phyloP scores from a whole-genome alignment of 2,888 invertebrate species.

The Pyrrhia umbra region DNA sequence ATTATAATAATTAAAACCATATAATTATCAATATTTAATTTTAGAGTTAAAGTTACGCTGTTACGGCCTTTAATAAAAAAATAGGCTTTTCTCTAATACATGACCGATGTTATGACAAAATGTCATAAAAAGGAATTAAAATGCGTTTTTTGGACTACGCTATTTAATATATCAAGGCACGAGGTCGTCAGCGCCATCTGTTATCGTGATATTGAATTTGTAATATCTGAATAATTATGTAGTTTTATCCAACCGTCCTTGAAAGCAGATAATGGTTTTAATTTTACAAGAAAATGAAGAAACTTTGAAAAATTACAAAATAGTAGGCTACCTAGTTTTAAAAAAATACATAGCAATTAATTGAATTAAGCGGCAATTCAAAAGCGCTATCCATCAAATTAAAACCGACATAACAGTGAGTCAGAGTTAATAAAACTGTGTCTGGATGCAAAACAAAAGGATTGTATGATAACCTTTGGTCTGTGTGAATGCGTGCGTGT shows the following conservation, averaged over 20 bases:
- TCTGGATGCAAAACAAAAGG: conserved; percentile 57
- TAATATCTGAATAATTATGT: background rate
- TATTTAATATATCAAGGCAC: background rate
- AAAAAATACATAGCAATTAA: background rate
- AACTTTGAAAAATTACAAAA: no score
- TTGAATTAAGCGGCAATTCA: background rate
- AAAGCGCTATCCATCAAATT: background rate
- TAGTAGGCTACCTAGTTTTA: no score
- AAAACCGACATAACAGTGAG: background rate
- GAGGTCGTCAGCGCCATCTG: background rate
- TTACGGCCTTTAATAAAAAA: no score
- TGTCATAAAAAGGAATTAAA: no score
- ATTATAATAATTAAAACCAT: background rate
- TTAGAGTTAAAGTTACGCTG: no score
- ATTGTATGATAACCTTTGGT: conserved; percentile 81
- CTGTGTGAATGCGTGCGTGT: conserved; percentile 87
- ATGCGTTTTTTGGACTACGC: no score
- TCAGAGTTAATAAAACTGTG: conserved; percentile 28
- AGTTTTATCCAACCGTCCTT: background rate
- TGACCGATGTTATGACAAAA: no score
- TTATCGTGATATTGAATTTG: background rate
- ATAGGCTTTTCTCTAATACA: no score
- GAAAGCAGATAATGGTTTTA: no score
- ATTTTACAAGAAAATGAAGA: no score
- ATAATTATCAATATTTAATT: no score